Percentiles rank a stretch among this genome's conserved stretches.
These are phyloP conservation scores for Hemistola chrysoprasaria DNA, from an alignment of 2,888 invertebrate genomes.

Conservation along the genomic window DNA sequence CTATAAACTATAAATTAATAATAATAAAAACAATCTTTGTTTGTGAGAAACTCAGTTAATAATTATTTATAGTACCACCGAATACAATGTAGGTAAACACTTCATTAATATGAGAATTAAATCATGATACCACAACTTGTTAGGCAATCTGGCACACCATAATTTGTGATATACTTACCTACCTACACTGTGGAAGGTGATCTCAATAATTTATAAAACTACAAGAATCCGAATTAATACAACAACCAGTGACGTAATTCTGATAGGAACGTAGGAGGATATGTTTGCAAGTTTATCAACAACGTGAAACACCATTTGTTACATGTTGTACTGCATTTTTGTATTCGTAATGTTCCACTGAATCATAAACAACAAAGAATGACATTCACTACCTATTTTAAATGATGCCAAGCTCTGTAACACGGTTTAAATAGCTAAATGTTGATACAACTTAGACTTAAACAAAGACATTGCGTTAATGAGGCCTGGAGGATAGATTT, in stretches of 20 bases:
- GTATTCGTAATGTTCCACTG: slow-evolving; percentile 42
- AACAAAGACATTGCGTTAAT: slow-evolving; percentile 6
- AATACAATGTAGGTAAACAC: no score
- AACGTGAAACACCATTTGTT: slow-evolving; percentile 15
- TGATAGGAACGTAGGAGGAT: slow-evolving; percentile 28
- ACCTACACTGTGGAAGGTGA: slow-evolving; percentile 19
- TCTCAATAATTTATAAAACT: slow-evolving; percentile 17
- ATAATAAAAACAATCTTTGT: no score
- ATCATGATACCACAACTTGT: background rate
- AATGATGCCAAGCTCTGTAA: no score
- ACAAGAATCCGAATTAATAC: slow-evolving; percentile 24
- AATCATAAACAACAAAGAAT: slow-evolving; percentile 31
- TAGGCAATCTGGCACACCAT: background rate
- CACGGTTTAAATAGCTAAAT: no score
- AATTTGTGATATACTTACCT: background rate
- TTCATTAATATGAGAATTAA: no score
- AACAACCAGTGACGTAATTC: slow-evolving; percentile 34
- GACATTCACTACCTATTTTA: background rate
- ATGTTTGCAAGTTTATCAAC: slow-evolving; percentile 30
- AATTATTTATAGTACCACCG: no score
- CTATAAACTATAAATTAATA: no score
- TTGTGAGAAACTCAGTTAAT: no score
- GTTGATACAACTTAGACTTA: background rate
- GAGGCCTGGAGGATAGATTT: slow-evolving; percentile 35
- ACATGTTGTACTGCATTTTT: slow-evolving; percentile 29